Base-by-base conservation (phyloP, 1,140 invertebrate genomes). In the Nasonia vitripennis region DNA sequence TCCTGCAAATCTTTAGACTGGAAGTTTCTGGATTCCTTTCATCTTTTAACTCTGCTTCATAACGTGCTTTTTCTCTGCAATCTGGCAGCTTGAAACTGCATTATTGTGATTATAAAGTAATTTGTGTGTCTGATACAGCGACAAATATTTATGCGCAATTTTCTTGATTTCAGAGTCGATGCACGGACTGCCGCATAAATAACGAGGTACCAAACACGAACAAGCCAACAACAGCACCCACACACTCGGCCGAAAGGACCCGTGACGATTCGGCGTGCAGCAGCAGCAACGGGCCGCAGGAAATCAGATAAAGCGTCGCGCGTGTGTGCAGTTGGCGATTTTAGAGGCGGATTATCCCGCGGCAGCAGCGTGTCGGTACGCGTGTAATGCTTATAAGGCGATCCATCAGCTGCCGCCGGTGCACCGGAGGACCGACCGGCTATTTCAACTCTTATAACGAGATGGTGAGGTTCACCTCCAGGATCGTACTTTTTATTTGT, bases 331-430 rank as follows among this genome's bases (percentile, higher is more conserved):
- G 31, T 34, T 71, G 27, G 70, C 23, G 70, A 71, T 71, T 71
- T 34, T 34, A 71, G 70, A 71, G 70, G 70, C 70, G 70, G 70
- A 71, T 71, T 71, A 71, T 27, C 70, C 70, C 23, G 23, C 70
- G 70, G 70, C 55, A 62, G 55, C 55, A 62, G 20, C 55, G 55
- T 71, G 70, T 71, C 70, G 70, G 41, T 68, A 82, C 81, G 81
- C 79, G 75, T 82, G 83, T 78, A 67, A 78, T 78, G 83, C 84
- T 87, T 87, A 83, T 84, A 87, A 84, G 86, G 81, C 81, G 86
- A 83, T 81, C 85, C 85, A 78, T 62, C 78, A 86, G 85, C 81
- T 81, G 81, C n/a, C 27, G 37, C 27, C n/a, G n/a, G n/a, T 77
- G 74, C 31, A 20, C 74, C 74, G 37, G 80, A 17, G 70, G 45